Conservation (phyloP, 1,140 invertebrate species). For the Colletes gigas region DNA sequence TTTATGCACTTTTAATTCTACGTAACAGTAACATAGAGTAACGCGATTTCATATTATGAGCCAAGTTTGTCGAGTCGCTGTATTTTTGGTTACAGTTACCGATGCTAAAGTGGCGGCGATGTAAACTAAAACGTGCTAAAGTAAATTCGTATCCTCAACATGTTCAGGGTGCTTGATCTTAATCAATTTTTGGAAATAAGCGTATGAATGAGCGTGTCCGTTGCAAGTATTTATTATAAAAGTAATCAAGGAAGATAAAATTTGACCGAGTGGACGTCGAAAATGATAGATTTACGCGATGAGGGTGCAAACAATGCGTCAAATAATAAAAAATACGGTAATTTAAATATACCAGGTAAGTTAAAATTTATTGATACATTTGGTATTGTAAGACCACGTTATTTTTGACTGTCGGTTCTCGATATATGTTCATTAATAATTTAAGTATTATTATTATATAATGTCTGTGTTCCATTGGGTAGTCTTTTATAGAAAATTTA, state of each 20-base stretch:
- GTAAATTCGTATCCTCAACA: background rate
- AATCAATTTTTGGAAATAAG: background rate
- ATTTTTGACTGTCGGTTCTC: background rate
- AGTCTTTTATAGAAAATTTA: background rate
- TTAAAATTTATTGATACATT: background rate
- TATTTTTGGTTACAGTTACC: background rate
- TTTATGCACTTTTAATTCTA: background rate
- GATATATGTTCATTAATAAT: background rate
- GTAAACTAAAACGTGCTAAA: background rate
- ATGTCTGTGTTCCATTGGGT: too few species aligned
- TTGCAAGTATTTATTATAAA: background rate
- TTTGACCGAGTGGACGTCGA: background rate
- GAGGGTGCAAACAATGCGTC: conserved; percentile 39
- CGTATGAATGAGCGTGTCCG: background rate
- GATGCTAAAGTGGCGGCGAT: background rate
- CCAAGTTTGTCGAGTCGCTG: background rate
- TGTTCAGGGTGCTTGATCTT: conserved; percentile 6
- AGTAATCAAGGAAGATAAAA: background rate
- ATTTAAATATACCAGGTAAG: conserved; percentile 67
- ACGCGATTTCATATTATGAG: background rate
- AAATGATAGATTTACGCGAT: conserved; percentile 74
- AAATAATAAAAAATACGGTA: conserved; percentile 52
- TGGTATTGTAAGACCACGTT: conserved; percentile 1
- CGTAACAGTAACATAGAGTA: background rate
- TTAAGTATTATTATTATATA: background rate